Evolutionary conservation across 2,797 vertebrate species (phyloP).

Genomic region (Lemur catta): DNA sequence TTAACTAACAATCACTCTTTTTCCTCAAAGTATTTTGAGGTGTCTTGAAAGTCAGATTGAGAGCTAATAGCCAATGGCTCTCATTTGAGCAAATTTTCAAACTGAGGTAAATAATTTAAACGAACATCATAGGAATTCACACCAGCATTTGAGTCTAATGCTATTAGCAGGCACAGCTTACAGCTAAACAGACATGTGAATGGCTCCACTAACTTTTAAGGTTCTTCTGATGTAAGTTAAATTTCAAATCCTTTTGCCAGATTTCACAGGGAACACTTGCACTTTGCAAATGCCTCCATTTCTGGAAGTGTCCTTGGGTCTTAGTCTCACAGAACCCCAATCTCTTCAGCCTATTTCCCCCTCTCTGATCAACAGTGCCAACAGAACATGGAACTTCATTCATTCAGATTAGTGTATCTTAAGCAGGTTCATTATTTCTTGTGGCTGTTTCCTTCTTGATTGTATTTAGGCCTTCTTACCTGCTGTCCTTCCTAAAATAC

Average conservation of each 20-base stretch:
- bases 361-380: not conserved
- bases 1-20: not conserved
- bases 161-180: not conserved
- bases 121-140: not conserved
- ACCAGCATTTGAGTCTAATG: not conserved
- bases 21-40: not conserved
- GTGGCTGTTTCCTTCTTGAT: not conserved
- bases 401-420: too few species aligned
- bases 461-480: not conserved
- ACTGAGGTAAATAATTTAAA: not conserved
- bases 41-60: not conserved
- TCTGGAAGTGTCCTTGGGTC: not conserved
- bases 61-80: not conserved
- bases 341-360: not conserved
- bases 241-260: not conserved
- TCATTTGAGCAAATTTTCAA: not conserved
- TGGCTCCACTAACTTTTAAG: not conserved
- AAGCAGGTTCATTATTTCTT: not conserved
- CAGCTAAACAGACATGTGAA: constrained; percentile 18
- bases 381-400: not conserved
- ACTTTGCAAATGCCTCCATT: not conserved
- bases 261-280: not conserved
- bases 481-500: not conserved
- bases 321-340: not conserved
- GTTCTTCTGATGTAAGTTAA: not conserved